These are phyloP conservation scores for Microctonus hyperodae DNA, from an alignment of 2,888 invertebrate species.

Conservation along the genomic window DNA sequence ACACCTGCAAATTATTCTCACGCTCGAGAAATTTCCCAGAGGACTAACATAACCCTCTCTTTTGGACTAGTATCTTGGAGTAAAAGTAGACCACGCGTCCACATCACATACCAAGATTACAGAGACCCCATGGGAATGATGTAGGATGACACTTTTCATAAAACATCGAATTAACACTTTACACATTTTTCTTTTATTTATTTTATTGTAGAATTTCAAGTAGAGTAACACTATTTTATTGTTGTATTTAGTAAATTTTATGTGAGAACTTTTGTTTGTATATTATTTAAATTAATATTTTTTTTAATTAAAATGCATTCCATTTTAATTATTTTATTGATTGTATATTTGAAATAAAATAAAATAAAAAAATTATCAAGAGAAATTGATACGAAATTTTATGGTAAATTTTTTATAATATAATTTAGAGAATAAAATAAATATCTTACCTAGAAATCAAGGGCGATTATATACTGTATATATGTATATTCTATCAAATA, in stretches of 20 bases:
- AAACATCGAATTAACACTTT: not conserved
- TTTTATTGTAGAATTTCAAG: not conserved
- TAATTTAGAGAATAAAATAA: conserved; percentile 55
- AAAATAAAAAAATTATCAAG: no score
- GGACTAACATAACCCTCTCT: conserved; percentile 38
- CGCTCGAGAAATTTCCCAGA: conserved; percentile 53
- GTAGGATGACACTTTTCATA: not conserved
- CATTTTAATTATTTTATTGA: no score
- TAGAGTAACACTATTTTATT: no score
- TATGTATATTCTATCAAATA: conserved; percentile 18
- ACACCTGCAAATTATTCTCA: conserved; percentile 57
- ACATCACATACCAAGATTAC: not conserved
- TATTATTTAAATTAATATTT: no score
- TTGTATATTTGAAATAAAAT: no score
- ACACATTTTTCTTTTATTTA: not conserved
- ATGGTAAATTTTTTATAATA: no score
- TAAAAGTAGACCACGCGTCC: conserved; percentile 27
- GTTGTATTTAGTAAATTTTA: no score
- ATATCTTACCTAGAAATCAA: conserved; percentile 57
- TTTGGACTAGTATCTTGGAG: conserved; percentile 37
- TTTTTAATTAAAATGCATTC: no score
- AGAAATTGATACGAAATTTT: no score
- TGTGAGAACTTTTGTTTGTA: no score
- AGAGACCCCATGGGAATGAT: conserved; percentile 9
- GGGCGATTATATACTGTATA: no score